These are phyloP conservation scores for Apistogramma diplotaenia DNA, from an alignment of 2,113 vertebrate species.

Conservation along the genomic window DNA sequence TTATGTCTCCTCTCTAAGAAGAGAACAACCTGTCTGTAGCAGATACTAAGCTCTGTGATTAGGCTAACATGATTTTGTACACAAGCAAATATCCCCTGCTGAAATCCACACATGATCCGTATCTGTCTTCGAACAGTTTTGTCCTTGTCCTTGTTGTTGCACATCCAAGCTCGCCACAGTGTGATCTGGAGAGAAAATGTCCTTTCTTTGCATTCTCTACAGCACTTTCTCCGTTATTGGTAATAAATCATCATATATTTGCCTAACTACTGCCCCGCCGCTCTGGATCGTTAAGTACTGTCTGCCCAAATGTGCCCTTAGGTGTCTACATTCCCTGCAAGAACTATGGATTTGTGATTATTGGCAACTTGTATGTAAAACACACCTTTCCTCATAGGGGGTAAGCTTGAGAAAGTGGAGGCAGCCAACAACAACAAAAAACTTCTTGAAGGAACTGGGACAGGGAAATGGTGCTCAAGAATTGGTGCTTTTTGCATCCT, in stretches of 20 bases:
- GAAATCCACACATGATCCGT: neutral
- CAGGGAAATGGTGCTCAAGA: constrained; percentile 21
- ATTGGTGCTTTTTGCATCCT: constrained; percentile 8
- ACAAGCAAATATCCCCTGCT: neutral
- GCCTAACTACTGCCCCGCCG: constrained; percentile 34
- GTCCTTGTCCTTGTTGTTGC: neutral
- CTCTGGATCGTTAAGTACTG: constrained; percentile 49
- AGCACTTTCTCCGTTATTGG: neutral
- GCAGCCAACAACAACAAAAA: neutral
- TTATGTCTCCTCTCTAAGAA: constrained; percentile 8
- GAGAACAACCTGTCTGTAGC: constrained; percentile 11
- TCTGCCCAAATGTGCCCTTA: constrained; percentile 55
- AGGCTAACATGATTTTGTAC: neutral
- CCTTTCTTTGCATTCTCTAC: constrained; percentile 7
- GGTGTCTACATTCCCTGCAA: constrained; percentile 19
- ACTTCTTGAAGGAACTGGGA: constrained; percentile 30
- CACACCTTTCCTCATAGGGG: constrained; percentile 13
- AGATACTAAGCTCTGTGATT: neutral
- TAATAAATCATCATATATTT: constrained; percentile 58
- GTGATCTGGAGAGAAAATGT: neutral
- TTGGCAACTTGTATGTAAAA: constrained; percentile 56
- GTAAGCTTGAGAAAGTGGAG: constrained; percentile 15
- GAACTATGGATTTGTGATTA: constrained; percentile 36
- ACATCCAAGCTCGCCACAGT: neutral
- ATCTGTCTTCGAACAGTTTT: neutral